Percentiles rank a stretch among this genome's conserved stretches.
Conservation (phyloP, 2,113 vertebrate species). For the Pelusios castaneus region DNA sequence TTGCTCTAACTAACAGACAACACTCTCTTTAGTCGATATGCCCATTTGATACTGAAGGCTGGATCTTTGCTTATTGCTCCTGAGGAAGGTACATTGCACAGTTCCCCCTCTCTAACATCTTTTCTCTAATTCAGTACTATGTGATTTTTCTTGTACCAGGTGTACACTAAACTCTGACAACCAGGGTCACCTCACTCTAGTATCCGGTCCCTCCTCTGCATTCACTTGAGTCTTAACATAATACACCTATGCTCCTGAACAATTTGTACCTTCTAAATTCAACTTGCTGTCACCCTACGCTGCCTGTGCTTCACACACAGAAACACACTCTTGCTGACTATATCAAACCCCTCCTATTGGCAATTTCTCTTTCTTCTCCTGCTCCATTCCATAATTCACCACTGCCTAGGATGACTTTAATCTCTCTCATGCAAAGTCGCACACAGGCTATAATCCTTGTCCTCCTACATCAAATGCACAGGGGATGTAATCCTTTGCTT, state of each 20-base stretch:
- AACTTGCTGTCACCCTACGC: background rate
- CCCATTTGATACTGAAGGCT: background rate
- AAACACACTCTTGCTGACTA: background rate
- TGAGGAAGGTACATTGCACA: background rate
- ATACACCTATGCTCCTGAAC: background rate
- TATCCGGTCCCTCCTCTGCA: background rate
- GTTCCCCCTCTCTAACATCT: background rate
- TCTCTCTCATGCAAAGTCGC: conserved; percentile 3
- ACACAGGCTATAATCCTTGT: conserved; percentile 23
- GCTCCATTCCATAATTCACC: background rate
- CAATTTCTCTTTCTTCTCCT: background rate
- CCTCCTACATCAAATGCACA: background rate
- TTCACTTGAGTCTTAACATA: background rate
- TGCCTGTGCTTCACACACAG: background rate
- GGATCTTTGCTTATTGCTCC: background rate
- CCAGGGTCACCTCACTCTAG: background rate
- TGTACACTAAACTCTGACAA: background rate
- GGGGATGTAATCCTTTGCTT: conserved; percentile 42
- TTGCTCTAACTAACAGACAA: background rate
- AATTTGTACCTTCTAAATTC: background rate
- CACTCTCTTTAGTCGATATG: background rate
- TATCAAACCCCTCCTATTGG: background rate
- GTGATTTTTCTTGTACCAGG: background rate
- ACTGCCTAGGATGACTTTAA: conserved; percentile 18
- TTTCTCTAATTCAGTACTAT: background rate